Percentiles rank a stretch among this genome's conserved stretches.
Evolutionary conservation across 1,140 invertebrate genomes (phyloP).

Genomic region (Aphaenogaster floridana): DNA sequence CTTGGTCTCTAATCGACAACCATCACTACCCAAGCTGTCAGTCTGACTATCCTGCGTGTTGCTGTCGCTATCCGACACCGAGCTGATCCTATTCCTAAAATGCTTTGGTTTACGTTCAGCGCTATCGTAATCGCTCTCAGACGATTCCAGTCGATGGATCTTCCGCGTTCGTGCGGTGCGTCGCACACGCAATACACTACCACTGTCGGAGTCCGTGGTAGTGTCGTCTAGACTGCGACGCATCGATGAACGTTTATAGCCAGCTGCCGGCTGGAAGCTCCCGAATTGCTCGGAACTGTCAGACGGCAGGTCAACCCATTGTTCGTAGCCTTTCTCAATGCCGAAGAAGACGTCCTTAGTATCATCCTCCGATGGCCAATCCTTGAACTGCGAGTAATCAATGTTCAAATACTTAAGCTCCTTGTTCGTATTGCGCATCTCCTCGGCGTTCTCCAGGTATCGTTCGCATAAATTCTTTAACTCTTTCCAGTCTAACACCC

Average conservation of each 20-base stretch:
- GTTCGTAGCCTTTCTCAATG: conserved; percentile 89
- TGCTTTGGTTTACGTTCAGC: conserved; percentile 80
- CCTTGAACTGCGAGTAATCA: conserved; percentile 89
- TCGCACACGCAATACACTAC: conserved; percentile 77
- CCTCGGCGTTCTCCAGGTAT: conserved; percentile 88
- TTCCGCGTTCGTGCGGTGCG: conserved; percentile 80
- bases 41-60: conserved; percentile 86
- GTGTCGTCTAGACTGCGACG: conserved; percentile 83
- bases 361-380: conserved; percentile 87
- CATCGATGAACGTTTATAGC: conserved; percentile 78
- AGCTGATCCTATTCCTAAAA: conserved; percentile 80
- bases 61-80: conserved; percentile 85
- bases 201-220: conserved; percentile 84
- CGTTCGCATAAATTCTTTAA: conserved; percentile 88
- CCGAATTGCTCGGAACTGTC: conserved; percentile 84
- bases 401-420: conserved; percentile 90
- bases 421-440: conserved; percentile 88
- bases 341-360: conserved; percentile 85
- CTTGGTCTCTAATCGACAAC: conserved; percentile 78
- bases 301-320: conserved; percentile 84
- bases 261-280: conserved; percentile 81
- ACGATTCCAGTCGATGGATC: conserved; percentile 83
- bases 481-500: conserved; percentile 88
- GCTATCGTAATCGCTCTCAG: conserved; percentile 86
- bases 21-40: conserved; percentile 85